Conservation (phyloP, 2,888 invertebrate genomes). For the Drosophila gaucha region DNA sequence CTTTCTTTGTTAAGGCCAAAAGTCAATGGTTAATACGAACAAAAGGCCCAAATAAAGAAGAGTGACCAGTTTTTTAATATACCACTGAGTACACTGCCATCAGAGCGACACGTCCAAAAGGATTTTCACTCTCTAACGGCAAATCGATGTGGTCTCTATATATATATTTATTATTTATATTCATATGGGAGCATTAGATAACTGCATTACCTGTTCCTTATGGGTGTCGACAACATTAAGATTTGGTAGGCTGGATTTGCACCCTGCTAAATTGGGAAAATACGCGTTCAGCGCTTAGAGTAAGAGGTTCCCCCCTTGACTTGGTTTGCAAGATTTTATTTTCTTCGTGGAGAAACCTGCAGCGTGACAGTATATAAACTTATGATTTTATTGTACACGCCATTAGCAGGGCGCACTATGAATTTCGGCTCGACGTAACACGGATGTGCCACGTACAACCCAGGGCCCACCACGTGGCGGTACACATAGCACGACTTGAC, state of each 20-base stretch:
- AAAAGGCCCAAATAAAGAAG: conserved; percentile 82
- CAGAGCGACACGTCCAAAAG: conserved; percentile 68
- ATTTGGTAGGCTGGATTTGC: conserved; percentile 26
- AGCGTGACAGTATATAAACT: conserved; percentile 55
- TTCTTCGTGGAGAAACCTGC: conserved; percentile 75
- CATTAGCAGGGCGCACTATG: conserved; percentile 83
- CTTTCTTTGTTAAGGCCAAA: conserved; percentile 82
- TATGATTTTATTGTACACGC: conserved; percentile 49
- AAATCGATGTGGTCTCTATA: conserved; percentile 82
- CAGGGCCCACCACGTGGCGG: conserved; percentile 84
- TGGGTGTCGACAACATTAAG: conserved; percentile 14
- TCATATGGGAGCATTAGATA: conserved; percentile 14
- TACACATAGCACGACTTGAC: conserved; percentile 83
- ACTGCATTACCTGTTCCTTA: conserved; percentile 55
- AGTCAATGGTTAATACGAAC: conserved; percentile 58
- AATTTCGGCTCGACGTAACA: conserved; percentile 81
- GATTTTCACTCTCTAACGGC: conserved; percentile 81
- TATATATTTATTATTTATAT: conserved; percentile 2
- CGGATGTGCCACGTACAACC: conserved; percentile 81
- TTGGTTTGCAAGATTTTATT: conserved; percentile 8
- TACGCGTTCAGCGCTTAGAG: conserved; percentile 45
- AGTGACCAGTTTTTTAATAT: conserved; percentile 81
- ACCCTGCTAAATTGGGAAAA: conserved; percentile 62
- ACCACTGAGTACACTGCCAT: conserved; percentile 85
- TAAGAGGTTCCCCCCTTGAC: conserved; percentile 50